These are phyloP conservation scores for Calidris pygmaea DNA, from an alignment of 2,113 vertebrate genomes.

Conservation along the genomic window DNA sequence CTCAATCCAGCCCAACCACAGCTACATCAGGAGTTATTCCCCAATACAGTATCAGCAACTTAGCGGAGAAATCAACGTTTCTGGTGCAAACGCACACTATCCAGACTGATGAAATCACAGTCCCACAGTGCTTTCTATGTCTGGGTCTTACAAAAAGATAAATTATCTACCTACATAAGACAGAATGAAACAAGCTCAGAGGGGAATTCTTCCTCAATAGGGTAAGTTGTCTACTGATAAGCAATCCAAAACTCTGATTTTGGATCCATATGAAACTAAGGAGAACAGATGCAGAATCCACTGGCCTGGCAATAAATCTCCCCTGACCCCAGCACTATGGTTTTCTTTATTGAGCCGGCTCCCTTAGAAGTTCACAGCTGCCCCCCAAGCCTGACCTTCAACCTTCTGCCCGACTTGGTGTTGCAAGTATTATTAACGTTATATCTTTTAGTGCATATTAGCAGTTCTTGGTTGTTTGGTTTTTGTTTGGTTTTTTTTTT, in stretches of 20 bases:
- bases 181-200: not conserved
- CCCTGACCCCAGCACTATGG: slow-evolving; percentile 19
- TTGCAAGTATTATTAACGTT: slow-evolving; percentile 45
- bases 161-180: not conserved
- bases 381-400: slow-evolving; percentile 41
- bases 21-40: not conserved
- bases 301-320: slow-evolving; percentile 69
- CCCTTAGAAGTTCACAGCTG: slow-evolving; percentile 63
- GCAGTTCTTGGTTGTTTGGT: not conserved
- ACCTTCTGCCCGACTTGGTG: slow-evolving; percentile 7
- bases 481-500: not conserved
- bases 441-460: slow-evolving; percentile 20
- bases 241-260: slow-evolving; percentile 16
- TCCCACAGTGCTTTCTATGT: not conserved
- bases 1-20: not conserved
- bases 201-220: not conserved
- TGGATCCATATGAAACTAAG: slow-evolving; percentile 58
- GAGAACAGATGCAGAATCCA: slow-evolving; percentile 66
- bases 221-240: not conserved
- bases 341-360: slow-evolving; percentile 46
- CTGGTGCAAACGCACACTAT: not conserved
- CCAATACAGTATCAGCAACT: not conserved
- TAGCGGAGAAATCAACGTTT: not conserved
- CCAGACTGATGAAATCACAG: not conserved
- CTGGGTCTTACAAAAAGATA: not conserved